Conservation (phyloP, 2,888 invertebrate species). For the Pristionchus entomophagus region DNA sequence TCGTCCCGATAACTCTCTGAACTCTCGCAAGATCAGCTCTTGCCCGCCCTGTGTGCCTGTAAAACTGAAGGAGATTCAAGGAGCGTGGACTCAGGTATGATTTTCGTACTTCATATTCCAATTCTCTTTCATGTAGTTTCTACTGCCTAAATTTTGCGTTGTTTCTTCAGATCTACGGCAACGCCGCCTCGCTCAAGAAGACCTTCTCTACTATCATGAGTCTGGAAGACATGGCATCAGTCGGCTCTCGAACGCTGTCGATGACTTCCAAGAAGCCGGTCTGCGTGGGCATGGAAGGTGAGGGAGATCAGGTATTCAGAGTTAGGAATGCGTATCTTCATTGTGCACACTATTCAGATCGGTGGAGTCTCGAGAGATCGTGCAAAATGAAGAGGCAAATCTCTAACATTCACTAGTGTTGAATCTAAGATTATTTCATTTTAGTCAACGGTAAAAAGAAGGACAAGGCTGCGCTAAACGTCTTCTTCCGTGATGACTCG, state of each 20-base stretch:
- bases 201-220: slow-evolving; percentile 68
- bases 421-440: slow-evolving; percentile 34
- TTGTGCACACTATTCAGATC: too few relatives aligned
- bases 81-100: slow-evolving; percentile 68
- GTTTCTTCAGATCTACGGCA: slow-evolving; percentile 65
- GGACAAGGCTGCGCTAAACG: slow-evolving; percentile 59
- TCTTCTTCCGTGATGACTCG: slow-evolving; percentile 67
- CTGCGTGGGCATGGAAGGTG: slow-evolving; percentile 68
- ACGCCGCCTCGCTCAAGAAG: slow-evolving; percentile 66
- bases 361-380: too few relatives aligned
- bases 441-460: slow-evolving; percentile 52
- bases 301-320: neutral
- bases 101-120: neutral
- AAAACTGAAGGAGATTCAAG: slow-evolving; percentile 62
- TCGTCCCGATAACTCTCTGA: neutral
- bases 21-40: neutral
- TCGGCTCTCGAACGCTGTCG: slow-evolving; percentile 53
- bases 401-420: too few relatives aligned
- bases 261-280: slow-evolving; percentile 60
- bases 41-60: slow-evolving; percentile 66
- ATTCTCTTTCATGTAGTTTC: neutral
- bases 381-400: too few relatives aligned
- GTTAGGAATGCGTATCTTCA: too few relatives aligned
- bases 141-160: neutral
- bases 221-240: slow-evolving; percentile 57